Conservation (phyloP, 2,113 vertebrate genomes). For the Embiotoca jacksoni region DNA sequence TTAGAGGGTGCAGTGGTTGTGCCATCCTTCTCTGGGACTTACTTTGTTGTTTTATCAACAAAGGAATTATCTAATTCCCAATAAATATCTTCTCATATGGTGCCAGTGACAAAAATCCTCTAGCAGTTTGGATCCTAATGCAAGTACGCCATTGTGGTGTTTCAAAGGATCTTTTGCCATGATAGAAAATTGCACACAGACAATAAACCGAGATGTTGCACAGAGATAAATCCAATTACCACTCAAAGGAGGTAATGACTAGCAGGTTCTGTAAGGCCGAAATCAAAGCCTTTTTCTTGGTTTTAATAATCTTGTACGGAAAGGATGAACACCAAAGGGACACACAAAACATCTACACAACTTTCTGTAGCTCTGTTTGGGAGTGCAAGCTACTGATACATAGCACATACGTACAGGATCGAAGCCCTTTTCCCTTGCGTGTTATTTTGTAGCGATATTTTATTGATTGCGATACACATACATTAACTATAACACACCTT, state of each 20-base stretch:
- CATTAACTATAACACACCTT: not conserved
- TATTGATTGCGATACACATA: not conserved
- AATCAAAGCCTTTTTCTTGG: too few species aligned
- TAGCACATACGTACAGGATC: too few species aligned
- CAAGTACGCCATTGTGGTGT: too few species aligned
- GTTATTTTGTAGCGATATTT: not conserved
- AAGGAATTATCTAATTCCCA: too few species aligned
- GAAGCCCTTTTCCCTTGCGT: not conserved
- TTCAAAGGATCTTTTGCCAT: not conserved
- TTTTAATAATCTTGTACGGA: not conserved
- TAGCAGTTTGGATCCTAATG: too few species aligned
- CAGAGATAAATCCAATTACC: not conserved
- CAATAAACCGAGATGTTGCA: not conserved
- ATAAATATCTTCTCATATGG: too few species aligned
- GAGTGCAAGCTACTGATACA: not conserved
- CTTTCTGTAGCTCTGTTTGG: not conserved
- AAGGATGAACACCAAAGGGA: not conserved
- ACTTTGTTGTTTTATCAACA: too few species aligned
- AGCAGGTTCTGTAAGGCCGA: too few species aligned
- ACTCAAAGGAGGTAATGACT: too few species aligned
- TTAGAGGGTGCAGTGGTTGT: too few species aligned
- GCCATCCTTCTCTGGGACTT: too few species aligned
- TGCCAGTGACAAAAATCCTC: too few species aligned
- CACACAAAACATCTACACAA: not conserved
- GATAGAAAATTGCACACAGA: not conserved